phyloP scores from a whole-genome alignment of 1,140 invertebrate species.

The Procambarus virginalis region DNA sequence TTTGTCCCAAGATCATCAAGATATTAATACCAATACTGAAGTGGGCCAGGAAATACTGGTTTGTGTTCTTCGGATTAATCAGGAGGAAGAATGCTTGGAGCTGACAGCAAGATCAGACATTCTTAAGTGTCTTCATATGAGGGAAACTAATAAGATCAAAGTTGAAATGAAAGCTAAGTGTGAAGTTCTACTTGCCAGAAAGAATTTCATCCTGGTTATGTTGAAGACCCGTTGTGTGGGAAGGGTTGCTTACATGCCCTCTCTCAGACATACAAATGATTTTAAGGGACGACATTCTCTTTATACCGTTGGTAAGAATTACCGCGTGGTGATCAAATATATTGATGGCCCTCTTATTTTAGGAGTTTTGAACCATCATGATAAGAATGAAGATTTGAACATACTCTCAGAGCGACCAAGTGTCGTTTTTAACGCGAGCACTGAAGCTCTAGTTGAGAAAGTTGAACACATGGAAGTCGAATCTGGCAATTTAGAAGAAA shows the following conservation, averaged over 20 bases:
- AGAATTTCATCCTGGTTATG: slow-evolving; percentile 17
- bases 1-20: background rate
- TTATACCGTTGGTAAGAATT: slow-evolving; percentile 9
- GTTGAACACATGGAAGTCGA: background rate
- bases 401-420: background rate
- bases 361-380: slow-evolving; percentile 5
- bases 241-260: slow-evolving; percentile 29
- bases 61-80: slow-evolving; percentile 29
- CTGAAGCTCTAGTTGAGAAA: background rate
- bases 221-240: slow-evolving; percentile 14
- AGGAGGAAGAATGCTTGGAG: slow-evolving; percentile 23
- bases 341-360: slow-evolving; percentile 16
- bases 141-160: slow-evolving; percentile 3
- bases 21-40: background rate
- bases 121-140: background rate
- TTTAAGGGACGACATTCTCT: background rate
- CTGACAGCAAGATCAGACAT: slow-evolving; percentile 23
- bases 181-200: slow-evolving; percentile 20
- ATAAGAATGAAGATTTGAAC: slow-evolving; percentile 1
- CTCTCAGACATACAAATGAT: background rate
- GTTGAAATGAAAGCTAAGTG: slow-evolving; percentile 14
- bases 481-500: background rate
- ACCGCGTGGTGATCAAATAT: slow-evolving; percentile 26
- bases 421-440: background rate
- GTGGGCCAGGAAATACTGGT: slow-evolving; percentile 3